Base-by-base conservation (phyloP, 2,797 vertebrate species). In the Neosilurus mollespiculum region DNA sequence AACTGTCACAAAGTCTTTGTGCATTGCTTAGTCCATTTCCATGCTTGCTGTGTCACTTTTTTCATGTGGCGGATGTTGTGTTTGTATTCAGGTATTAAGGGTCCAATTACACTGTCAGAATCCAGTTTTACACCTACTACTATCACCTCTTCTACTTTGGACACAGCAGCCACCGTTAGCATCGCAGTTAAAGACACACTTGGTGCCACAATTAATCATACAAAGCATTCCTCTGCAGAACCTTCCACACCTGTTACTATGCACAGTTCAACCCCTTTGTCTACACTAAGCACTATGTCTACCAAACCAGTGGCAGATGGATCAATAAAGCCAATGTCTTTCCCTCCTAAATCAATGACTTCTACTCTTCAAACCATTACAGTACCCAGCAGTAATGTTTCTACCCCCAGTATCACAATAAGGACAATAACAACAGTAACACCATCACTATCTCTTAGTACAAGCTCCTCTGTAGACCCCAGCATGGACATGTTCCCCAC, bases 51-150 rank as follows among this genome's bases (percentile, higher is more conserved):
- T 26, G 53, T 75, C 15, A 20, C 1, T 2, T 2, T 37, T 43
- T 81, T 81, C 30, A 3, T 69, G 2, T 66, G 0, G 54, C 22
- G 64, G 43, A 7, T 82, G 88, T 89, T 84, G 87, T 89, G 1
- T 91, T 83, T 93, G 72, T 61, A 84, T 91, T 91, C 91, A 99
- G 98, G 98, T 89, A 95, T 97, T 91, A 95, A 95, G 85, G 90
- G 92, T 56, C 87, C 93, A 69, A 89, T 92, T 81, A 87, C 90
- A 62, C 85, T 87, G 59, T 85, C 91, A 79, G 72, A 70, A 18
- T 34, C 16, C 49, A 71, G 90, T 30, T 90, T 89, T 51, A 89
- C 91, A 86, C 83, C 81, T 84, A 18, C 87, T 88, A 85, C 90
- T 87, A 83, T 87, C 81, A 91, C 91, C 83, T 82, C 90, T 75